Percentiles rank a stretch among this genome's conserved stretches.
Conservation (phyloP, 2,113 vertebrate species). For the Macroglossus sobrinus region DNA sequence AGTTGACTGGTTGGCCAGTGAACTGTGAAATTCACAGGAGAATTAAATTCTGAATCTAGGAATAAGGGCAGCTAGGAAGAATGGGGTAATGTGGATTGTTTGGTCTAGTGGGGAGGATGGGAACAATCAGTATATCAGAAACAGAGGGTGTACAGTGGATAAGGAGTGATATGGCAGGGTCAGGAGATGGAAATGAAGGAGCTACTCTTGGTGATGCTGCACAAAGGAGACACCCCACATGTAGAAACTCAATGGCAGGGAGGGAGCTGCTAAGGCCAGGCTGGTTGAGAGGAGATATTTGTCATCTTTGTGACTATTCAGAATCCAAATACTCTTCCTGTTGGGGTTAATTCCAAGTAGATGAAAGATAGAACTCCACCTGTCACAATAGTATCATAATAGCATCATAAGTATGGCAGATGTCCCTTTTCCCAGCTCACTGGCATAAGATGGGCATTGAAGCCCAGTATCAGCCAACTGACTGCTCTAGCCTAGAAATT, state of each 20-base stretch:
- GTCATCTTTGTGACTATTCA: neutral
- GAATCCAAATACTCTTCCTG: neutral
- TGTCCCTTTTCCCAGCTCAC: neutral
- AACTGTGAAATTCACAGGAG: neutral
- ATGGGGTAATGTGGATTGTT: neutral
- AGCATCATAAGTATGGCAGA: neutral
- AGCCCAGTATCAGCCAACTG: neutral
- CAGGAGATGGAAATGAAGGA: neutral
- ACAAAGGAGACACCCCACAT: rapidly evolving
- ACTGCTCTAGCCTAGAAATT: neutral
- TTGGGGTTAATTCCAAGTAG: neutral
- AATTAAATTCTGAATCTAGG: neutral
- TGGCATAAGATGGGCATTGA: neutral
- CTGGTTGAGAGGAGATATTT: neutral
- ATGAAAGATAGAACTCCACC: neutral
- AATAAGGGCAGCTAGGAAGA: neutral
- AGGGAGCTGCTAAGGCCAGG: neutral
- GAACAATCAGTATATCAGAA: neutral
- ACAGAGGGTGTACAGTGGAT: neutral
- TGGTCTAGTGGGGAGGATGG: neutral
- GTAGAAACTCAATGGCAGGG: neutral
- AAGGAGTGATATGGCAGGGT: neutral
- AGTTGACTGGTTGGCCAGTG: neutral
- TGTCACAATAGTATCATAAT: neutral
- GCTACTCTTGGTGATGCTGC: too few relatives aligned